Conservation (phyloP, 1,140 invertebrate genomes). For the Drosophila navojoa region DNA sequence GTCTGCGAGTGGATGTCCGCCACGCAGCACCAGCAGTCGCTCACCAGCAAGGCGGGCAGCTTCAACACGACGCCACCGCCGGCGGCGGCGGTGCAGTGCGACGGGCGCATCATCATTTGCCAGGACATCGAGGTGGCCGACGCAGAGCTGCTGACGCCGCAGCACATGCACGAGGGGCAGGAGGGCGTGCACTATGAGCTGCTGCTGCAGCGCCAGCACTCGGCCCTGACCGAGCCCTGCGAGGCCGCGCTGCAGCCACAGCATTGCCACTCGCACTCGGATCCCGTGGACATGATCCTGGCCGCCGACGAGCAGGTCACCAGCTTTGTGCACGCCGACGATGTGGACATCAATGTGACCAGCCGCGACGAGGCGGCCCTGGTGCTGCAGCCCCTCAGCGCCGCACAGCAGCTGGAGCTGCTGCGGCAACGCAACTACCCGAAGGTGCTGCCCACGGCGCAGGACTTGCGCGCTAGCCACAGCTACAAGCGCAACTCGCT, state of each 20-base stretch:
- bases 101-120: conserved; percentile 76
- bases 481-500: conserved; percentile 68
- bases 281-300: conserved; percentile 86
- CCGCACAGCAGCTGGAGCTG: conserved; percentile 89
- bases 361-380: conserved; percentile 84
- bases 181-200: conserved; percentile 61
- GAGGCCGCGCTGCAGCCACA: conserved; percentile 51
- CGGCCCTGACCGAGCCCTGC: conserved; percentile 68
- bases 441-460: conserved; percentile 89
- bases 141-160: conserved; percentile 65
- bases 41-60: conserved; percentile 65
- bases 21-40: conserved; percentile 86
- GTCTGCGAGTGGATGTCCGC: conserved; percentile 93
- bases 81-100: conserved; percentile 86
- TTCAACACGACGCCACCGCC: conserved; percentile 68
- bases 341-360: conserved; percentile 89
- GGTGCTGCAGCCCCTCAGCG: conserved; percentile 83
- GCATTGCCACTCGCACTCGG: conserved; percentile 88
- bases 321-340: conserved; percentile 84
- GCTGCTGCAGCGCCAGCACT: conserved; percentile 70
- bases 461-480: conserved; percentile 39
- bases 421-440: conserved; percentile 91
- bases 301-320: conserved; percentile 84
- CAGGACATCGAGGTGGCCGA: conserved; percentile 80
- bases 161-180: conserved; percentile 63